phyloP scores from a whole-genome alignment of 2,797 vertebrate genomes.

The Somateria mollissima region DNA sequence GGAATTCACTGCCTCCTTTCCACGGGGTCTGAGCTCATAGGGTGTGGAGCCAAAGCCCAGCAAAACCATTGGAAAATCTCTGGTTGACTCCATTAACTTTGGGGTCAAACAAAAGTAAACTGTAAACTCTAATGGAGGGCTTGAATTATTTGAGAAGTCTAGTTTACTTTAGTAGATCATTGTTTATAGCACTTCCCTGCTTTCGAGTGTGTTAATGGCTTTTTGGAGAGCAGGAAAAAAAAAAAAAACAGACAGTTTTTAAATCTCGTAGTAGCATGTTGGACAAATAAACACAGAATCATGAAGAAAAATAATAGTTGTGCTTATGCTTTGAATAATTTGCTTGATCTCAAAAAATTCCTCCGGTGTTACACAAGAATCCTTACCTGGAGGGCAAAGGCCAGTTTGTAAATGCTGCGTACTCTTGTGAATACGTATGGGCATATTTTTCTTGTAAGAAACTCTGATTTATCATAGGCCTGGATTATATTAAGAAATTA shows the following conservation, averaged over 20 bases:
- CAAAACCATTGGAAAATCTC: constrained; percentile 38
- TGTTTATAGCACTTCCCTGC: constrained; percentile 63
- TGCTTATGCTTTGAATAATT: not conserved
- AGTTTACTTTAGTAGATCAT: constrained; percentile 61
- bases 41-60: not conserved
- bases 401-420: not conserved
- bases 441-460: not conserved
- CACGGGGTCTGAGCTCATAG: accelerated
- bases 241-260: not conserved
- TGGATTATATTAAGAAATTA: not conserved
- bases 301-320: not conserved
- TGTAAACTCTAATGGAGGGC: constrained; percentile 57
- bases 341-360: constrained; percentile 2
- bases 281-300: constrained; percentile 23
- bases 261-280: not conserved
- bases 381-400: not conserved
- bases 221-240: not conserved
- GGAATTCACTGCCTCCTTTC: not conserved
- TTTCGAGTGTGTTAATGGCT: constrained; percentile 31
- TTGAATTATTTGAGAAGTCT: constrained; percentile 47
- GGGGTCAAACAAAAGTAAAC: constrained; percentile 63
- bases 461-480: not conserved
- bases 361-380: not conserved
- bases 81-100: constrained; percentile 32
- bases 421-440: not conserved